Evolutionary conservation across 2,113 vertebrate species (phyloP), one percentile per base, ranked within the genome.

Genomic region (Mola mola): DNA sequence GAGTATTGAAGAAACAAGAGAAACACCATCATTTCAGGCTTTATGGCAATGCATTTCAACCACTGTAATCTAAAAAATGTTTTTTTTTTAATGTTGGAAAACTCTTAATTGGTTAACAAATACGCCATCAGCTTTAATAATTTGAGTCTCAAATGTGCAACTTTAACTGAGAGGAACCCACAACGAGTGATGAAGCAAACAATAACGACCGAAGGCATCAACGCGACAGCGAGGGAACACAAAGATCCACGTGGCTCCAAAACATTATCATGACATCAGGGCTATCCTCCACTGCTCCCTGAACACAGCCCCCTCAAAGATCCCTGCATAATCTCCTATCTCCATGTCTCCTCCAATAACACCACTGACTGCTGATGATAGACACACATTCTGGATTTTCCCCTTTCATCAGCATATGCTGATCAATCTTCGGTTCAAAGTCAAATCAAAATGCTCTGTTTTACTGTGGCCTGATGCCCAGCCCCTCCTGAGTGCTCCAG

Each of bases 221-320:
- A 43, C 33, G n/a, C 36, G 17, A 40, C 25, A 13, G 40, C 15
- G 21, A n/a, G 15, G 28, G 17, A 79, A 15, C 40, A 33, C 40
- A 28, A 63, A 47, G 34, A 43, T 69, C 51, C 66, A 67, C n/a
- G 24, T 70, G 67, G 50, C 63, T 69, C 56, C 62, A 41, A 29
- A 51, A 38, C 57, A 59, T 65, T 34, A 71, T 79, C 50, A 63
- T 82, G 72, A 82, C 75, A 72, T 79, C 75, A 81, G 15, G 11
- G 38, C 13, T 33, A 26, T 2, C 46, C 41, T 36, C 37, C 2
- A 4, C 17, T 13, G 26, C 36, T 24, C 36, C 60, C 52, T 12
- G n/a, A 49, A 68, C 47, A 24, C 69, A 36, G 67, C 44, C 40
- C 51, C 57, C 50, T 57, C 61, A 55, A 58, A 53, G 47, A 68